phyloP scores from a whole-genome alignment of 2,888 invertebrate species.

The Hypolimnas misippus region DNA sequence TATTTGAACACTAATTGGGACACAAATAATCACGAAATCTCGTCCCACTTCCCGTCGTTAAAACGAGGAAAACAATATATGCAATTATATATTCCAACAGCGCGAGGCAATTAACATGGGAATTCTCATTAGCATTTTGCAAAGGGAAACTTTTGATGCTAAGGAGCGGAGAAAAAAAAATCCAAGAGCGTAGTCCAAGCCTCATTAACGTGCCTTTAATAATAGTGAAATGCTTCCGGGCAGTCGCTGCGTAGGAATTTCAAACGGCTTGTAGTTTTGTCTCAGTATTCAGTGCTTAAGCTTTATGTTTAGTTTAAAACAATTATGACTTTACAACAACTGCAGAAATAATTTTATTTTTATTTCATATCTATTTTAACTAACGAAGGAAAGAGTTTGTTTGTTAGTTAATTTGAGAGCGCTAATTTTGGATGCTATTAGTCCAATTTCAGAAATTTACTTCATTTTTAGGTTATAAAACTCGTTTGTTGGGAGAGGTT shows the following conservation, averaged over 20 bases:
- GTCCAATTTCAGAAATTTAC: too few species aligned
- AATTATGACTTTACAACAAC: constrained; percentile 22
- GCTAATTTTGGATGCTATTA: too few species aligned
- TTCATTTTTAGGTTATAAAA: too few species aligned
- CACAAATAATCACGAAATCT: constrained; percentile 51
- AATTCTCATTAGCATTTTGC: constrained; percentile 77
- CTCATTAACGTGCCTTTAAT: constrained; percentile 78
- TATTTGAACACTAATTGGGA: constrained; percentile 28
- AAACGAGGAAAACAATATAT: constrained; percentile 75
- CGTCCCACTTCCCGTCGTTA: constrained; percentile 57
- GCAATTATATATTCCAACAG: constrained; percentile 76
- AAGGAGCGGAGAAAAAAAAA: constrained; percentile 68
- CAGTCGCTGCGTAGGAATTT: constrained; percentile 48
- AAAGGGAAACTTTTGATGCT: constrained; percentile 80
- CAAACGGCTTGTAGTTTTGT: constrained; percentile 29
- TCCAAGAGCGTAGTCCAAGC: constrained; percentile 65
- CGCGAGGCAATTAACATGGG: constrained; percentile 77
- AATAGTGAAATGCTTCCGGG: constrained; percentile 63
- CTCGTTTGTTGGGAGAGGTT: too few species aligned
- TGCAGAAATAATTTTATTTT: too few species aligned
- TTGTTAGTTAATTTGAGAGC: too few species aligned
- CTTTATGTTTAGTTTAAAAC: constrained; percentile 24
- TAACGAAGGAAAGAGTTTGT: too few species aligned
- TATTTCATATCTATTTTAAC: too few species aligned
- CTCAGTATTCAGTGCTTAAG: constrained; percentile 17